Conservation (phyloP, 2,888 invertebrate species). For the Steromphala cineraria region DNA sequence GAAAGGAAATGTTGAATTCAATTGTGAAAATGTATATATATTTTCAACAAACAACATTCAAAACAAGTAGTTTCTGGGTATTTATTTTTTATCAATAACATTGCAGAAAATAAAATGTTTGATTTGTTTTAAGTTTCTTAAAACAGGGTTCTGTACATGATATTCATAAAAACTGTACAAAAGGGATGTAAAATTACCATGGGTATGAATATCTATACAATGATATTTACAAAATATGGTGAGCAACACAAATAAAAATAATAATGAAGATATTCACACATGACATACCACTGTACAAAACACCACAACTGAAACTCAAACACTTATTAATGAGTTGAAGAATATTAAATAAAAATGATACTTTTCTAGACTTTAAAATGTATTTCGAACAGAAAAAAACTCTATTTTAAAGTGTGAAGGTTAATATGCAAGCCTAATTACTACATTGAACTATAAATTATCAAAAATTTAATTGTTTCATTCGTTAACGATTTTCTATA, state of each 20-base stretch:
- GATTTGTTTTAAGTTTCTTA: neutral
- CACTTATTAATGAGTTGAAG: no score
- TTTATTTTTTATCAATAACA: conserved; percentile 8
- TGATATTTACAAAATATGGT: neutral
- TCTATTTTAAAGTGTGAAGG: no score
- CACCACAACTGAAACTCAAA: neutral
- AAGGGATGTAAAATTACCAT: neutral
- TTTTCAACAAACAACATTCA: neutral
- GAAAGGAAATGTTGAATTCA: no score
- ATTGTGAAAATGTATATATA: no score
- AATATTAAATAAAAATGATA: no score
- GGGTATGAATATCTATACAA: neutral
- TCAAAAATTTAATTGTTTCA: no score
- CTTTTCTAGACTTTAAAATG: no score
- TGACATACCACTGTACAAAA: neutral
- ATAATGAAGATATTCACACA: neutral
- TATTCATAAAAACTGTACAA: neutral
- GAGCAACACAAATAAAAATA: neutral
- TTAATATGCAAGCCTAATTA: no score
- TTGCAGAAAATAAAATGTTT: conserved; percentile 4
- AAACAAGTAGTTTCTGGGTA: neutral
- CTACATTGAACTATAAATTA: no score
- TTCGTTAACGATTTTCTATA: no score
- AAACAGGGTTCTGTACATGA: neutral
- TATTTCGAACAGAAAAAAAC: no score